phyloP scores from a whole-genome alignment of 2,888 invertebrate genomes.

The Brenthis ino region DNA sequence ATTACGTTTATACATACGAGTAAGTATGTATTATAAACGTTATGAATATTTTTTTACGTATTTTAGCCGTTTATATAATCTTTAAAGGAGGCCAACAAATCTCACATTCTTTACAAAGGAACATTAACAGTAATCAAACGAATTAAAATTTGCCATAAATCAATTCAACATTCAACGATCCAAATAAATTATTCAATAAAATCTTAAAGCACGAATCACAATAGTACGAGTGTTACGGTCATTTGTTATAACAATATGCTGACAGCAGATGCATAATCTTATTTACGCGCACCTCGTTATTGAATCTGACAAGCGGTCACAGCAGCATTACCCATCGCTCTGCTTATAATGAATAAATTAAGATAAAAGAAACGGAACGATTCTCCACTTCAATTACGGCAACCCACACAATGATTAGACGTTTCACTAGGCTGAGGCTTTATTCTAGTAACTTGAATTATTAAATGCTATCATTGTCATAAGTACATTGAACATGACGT shows the following conservation, averaged over 20 bases:
- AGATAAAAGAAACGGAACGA: constrained; percentile 74
- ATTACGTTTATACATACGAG: too few species aligned
- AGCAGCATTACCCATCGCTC: constrained; percentile 74
- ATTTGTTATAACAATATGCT: constrained; percentile 39
- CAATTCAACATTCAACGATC: neutral
- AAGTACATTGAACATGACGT: constrained; percentile 76
- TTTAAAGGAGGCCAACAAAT: neutral
- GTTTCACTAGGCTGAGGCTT: constrained; percentile 67
- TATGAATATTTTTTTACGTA: too few species aligned
- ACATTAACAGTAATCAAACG: neutral
- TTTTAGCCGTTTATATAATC: too few species aligned
- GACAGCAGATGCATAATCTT: constrained; percentile 61
- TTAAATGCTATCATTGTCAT: constrained; percentile 79
- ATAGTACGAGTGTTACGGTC: constrained; percentile 25
- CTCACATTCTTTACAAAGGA: neutral
- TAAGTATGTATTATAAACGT: too few species aligned
- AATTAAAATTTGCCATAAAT: constrained; percentile 3
- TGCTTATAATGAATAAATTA: constrained; percentile 76
- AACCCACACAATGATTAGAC: constrained; percentile 79
- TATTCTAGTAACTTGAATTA: constrained; percentile 69
- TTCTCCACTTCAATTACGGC: constrained; percentile 75
- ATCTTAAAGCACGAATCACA: constrained; percentile 15
- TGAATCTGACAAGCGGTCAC: constrained; percentile 76
- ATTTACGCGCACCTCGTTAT: constrained; percentile 65
- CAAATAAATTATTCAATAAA: constrained; percentile 14